Evolutionary conservation across 2,888 invertebrate species (phyloP), one percentile per base, ranked within the genome.

Genomic region (Cheilosia soror): DNA sequence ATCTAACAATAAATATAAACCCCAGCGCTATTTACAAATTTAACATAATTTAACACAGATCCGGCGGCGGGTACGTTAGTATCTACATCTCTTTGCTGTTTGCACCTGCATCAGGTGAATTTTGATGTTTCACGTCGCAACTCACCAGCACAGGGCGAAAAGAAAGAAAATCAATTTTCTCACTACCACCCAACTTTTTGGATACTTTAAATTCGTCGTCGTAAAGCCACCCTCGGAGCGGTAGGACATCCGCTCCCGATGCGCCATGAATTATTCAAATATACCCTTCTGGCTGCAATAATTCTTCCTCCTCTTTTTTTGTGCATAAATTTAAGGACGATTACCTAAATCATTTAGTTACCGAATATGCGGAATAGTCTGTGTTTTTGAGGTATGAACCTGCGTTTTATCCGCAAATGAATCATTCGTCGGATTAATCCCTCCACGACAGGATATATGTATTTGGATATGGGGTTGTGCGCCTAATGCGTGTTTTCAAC

Each of bases 271-370:
- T 85, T 85, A 85, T 85, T 81, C 85, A 85, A 81, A 77, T 76
- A 55, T 63, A 73, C 68, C 81, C 71, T 72, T 49, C 44, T 44
- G 55, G 44, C 47, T 85, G 81, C 81, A 85, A 85, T 85, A 85
- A 81, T 77, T 85, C 85, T 85, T 57, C 4, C 37, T 69, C 49
- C 51, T 29, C 20, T 55, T 60, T 58, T 66, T 58, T 77, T 66
- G 57, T 77, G 77, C 85, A 81, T 85, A 85, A 71, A 81, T 76
- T 81, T 72, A 77, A 81, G 76, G 76, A 71, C 81, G 76, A 85
- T 85, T 85, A 81, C 81, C 85, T 81, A 85, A 85, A 85, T 85
- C 85, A 85, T 85, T 81, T 84, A 76, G 84, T 75, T 84, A 71
- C 75, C 80, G 27, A 53, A 51, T 57, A 69, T 63, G 57, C 63